Percentiles rank a stretch among this genome's conserved stretches.
These are phyloP conservation scores for Plagodis dolabraria DNA, from an alignment of 2,888 invertebrate species.

Conservation along the genomic window DNA sequence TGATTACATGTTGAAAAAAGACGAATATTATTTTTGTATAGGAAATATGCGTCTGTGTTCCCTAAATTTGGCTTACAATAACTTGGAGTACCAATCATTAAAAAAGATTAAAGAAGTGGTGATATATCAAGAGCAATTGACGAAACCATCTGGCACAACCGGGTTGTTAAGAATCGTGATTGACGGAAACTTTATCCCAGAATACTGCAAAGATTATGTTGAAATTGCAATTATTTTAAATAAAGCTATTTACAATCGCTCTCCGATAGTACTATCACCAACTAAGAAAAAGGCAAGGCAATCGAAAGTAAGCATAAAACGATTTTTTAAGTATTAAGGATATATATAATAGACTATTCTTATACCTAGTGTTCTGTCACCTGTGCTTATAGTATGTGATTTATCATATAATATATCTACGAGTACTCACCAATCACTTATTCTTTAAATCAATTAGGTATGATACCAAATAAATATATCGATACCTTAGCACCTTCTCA, in stretches of 20 bases:
- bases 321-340: background rate
- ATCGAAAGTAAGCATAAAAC: background rate
- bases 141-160: constrained; percentile 25
- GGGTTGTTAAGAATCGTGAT: constrained; percentile 56
- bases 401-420: too few species aligned
- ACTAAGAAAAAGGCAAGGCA: background rate
- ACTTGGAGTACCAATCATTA: constrained; percentile 46
- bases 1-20: constrained; percentile 32
- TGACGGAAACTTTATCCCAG: constrained; percentile 55
- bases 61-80: constrained; percentile 61
- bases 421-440: too few species aligned
- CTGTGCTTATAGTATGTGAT: too few species aligned
- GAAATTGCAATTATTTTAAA: constrained; percentile 43
- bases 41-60: constrained; percentile 60
- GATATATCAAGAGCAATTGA: constrained; percentile 46
- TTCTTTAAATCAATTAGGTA: too few species aligned
- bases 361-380: too few species aligned
- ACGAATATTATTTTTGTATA: constrained; percentile 38
- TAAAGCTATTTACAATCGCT: constrained; percentile 26
- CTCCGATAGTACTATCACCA: constrained; percentile 1
- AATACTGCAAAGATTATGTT: constrained; percentile 43
- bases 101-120: constrained; percentile 48
- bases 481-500: too few species aligned
- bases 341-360: background rate
- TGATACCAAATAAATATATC: too few species aligned